These are phyloP conservation scores for Nomia melanderi DNA, from an alignment of 1,140 invertebrate genomes.

Conservation along the genomic window DNA sequence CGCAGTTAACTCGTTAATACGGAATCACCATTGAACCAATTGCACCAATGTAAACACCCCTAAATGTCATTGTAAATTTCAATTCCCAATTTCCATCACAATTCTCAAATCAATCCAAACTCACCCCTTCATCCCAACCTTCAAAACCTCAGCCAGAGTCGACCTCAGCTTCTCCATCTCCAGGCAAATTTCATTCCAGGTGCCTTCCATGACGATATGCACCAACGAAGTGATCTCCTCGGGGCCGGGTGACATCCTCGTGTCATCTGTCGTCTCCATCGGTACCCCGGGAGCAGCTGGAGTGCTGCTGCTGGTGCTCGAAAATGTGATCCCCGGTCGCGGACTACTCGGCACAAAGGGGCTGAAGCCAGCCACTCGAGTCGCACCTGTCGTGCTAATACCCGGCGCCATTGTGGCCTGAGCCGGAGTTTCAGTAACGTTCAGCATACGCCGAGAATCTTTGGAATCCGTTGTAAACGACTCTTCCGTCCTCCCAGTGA, in stretches of 20 bases:
- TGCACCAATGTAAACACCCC: too few relatives aligned
- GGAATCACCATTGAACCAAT: too few relatives aligned
- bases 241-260: slow-evolving; percentile 33
- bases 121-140: slow-evolving; percentile 67
- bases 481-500: background rate
- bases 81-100: too few relatives aligned
- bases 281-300: slow-evolving; percentile 10
- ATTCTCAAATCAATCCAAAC: slow-evolving; percentile 35
- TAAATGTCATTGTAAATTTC: too few relatives aligned
- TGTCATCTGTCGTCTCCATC: slow-evolving; percentile 41
- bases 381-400: background rate
- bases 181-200: slow-evolving; percentile 67
- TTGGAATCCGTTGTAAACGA: background rate
- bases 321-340: background rate
- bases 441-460: slow-evolving; percentile 5
- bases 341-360: background rate
- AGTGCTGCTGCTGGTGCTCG: slow-evolving; percentile 9
- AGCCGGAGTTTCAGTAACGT: slow-evolving; percentile 14
- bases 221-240: slow-evolving; percentile 68
- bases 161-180: slow-evolving; percentile 61
- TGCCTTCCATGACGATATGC: slow-evolving; percentile 72
- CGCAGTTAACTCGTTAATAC: too few relatives aligned
- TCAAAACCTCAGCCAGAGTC: slow-evolving; percentile 68
- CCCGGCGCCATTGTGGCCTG: background rate
- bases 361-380: background rate